These are phyloP conservation scores for Calyptommatus sinebrachiatus DNA, from an alignment of 2,113 vertebrate genomes.

Conservation along the genomic window DNA sequence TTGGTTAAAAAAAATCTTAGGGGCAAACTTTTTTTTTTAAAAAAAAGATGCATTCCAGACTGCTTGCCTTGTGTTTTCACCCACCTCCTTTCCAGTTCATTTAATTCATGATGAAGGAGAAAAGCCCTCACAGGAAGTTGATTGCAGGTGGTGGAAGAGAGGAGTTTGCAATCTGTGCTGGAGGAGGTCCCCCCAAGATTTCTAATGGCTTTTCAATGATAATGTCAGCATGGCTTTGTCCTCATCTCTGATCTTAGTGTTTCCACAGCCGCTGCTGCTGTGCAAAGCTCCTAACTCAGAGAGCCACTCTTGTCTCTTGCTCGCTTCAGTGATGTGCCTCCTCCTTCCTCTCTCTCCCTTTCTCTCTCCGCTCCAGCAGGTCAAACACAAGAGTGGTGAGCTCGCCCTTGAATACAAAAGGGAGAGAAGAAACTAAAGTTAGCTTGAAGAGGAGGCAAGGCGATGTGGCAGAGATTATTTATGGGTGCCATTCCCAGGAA, in stretches of 20 bases:
- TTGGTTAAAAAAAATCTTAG: constrained; percentile 47
- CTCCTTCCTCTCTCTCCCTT: neutral
- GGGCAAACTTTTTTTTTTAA: constrained; percentile 41
- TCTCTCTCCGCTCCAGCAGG: constrained; percentile 32
- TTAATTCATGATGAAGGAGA: constrained; percentile 66
- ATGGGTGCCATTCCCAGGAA: neutral
- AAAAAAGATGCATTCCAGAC: constrained; percentile 4
- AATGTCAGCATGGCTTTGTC: constrained; percentile 72
- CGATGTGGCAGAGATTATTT: neutral
- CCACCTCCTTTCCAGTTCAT: constrained; percentile 74
- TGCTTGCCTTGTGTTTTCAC: constrained; percentile 58
- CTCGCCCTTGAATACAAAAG: constrained; percentile 27
- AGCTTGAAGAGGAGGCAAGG: neutral
- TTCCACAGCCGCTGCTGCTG: constrained; percentile 44
- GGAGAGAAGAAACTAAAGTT: constrained; percentile 11
- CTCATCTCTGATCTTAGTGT: constrained; percentile 53
- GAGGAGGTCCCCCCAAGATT: constrained; percentile 71
- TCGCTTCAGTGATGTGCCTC: constrained; percentile 34
- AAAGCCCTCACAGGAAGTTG: constrained; percentile 42
- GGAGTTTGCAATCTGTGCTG: constrained; percentile 76
- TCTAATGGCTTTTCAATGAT: constrained; percentile 82
- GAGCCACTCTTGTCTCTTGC: constrained; percentile 69
- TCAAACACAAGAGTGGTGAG: constrained; percentile 38
- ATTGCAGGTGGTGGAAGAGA: constrained; percentile 51
- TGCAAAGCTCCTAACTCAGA: neutral